phyloP scores from a whole-genome alignment of 2,797 vertebrate genomes.

The Holocentrus rufus region DNA sequence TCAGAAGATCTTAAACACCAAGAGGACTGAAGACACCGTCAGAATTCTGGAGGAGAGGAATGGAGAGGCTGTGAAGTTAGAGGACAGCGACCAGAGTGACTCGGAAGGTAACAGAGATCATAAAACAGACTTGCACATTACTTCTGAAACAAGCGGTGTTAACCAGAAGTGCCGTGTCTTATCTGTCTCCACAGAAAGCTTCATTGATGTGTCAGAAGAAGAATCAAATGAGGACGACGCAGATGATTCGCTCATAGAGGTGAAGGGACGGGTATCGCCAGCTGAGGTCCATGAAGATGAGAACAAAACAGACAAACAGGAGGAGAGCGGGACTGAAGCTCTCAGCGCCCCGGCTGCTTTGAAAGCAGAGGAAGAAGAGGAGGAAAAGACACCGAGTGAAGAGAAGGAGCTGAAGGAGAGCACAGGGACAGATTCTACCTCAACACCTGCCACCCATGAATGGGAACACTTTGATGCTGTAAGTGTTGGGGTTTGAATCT shows the following conservation, averaged over 20 bases:
- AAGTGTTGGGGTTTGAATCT: no score
- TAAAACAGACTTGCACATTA: neutral
- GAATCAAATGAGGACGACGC: constrained; percentile 57
- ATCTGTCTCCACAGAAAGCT: constrained; percentile 82
- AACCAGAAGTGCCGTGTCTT: neutral
- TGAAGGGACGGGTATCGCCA: constrained; percentile 61
- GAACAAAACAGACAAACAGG: constrained; percentile 55
- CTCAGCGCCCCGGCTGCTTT: constrained; percentile 58
- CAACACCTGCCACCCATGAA: constrained; percentile 69
- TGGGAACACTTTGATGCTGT: constrained; percentile 90
- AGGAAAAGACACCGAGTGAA: constrained; percentile 40
- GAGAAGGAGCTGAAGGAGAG: constrained; percentile 27
- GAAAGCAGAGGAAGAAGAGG: constrained; percentile 45
- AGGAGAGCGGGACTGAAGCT: constrained; percentile 3
- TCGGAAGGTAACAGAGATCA: constrained; percentile 75
- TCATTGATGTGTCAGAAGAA: constrained; percentile 88
- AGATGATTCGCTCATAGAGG: constrained; percentile 66
- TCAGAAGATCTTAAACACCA: constrained; percentile 11
- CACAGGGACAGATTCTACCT: constrained; percentile 32
- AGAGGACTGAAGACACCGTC: neutral
- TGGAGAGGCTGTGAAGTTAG: constrained; percentile 29
- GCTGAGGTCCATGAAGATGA: neutral
- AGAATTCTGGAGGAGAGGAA: constrained; percentile 25
- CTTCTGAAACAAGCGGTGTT: neutral
- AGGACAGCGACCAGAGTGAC: constrained; percentile 64